Evolutionary conservation across 2,113 vertebrate species (phyloP).

Genomic region (Sorex araneus): DNA sequence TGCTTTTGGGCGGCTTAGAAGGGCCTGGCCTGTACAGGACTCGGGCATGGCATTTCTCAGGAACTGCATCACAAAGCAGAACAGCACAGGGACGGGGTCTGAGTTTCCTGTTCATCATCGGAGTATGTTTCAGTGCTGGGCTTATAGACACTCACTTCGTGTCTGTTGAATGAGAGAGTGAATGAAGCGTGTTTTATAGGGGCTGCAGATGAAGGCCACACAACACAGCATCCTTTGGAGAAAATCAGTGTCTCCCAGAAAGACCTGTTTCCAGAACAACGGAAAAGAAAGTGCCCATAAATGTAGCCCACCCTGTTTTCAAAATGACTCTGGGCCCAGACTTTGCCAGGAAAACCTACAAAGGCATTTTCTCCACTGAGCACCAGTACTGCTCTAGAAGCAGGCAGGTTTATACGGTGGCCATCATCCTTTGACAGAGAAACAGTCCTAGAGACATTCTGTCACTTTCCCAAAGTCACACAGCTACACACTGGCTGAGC

Average conservation of each 20-base stretch:
- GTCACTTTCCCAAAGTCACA: not conserved
- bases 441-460: not conserved
- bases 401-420: not conserved
- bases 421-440: not conserved
- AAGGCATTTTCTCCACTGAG: not conserved
- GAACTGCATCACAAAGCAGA: no score
- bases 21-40: not conserved
- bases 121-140: not conserved
- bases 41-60: no score
- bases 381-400: not conserved
- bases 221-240: constrained; percentile 33
- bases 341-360: not conserved
- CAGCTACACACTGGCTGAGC: not conserved
- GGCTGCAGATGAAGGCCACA: not conserved
- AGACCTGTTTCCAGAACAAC: constrained; percentile 24
- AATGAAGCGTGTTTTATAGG: not conserved
- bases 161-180: constrained; percentile 18
- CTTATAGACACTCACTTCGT: not conserved
- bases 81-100: not conserved
- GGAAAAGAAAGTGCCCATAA: not conserved
- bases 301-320: constrained; percentile 20
- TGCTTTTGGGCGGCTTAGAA: not conserved
- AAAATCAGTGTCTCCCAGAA: constrained; percentile 31
- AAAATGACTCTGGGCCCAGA: not conserved
- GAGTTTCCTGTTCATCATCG: not conserved